Base-by-base conservation (phyloP, 2,113 vertebrate species). In the Aspidoscelis tigris region DNA sequence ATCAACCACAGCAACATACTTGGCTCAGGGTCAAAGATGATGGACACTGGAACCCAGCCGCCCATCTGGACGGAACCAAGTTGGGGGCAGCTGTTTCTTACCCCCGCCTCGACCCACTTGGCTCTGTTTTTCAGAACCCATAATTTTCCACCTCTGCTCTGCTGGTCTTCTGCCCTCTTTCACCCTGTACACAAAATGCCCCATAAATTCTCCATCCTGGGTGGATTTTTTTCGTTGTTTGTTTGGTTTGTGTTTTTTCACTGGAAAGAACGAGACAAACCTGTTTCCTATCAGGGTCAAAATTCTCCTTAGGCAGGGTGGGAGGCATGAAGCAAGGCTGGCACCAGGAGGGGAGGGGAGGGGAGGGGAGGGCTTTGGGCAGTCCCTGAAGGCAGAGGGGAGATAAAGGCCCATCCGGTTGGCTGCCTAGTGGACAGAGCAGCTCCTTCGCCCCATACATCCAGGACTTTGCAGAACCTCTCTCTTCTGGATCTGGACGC, bases 211-310 rank as follows among this genome's bases (percentile, higher is more conserved):
- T 33, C 41, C 55, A 55, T 20, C 53, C 50, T 47, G 43, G 33
- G 33, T 33, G 33, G 33, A 33, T 33, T 33, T 33, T 33, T 33
- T 33, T n/a, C 33, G 44, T 55, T 39, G 50, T 77, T 53, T 44
- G 47, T 79, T 33, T 53, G 24, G 14, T 14, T 47, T 21, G 10
- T 66, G 33, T 43, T 7, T 53, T 41, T 11, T 16, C 44, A 50
- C 11, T 5, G 12, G 11, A 5, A 74, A 79, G 74, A 83, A 83
- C 87, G 55, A 55, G 87, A 83, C 24, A n/a, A 82, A 91, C 92
- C 85, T 87, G 93, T 84, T 90, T 22, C 22, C 50, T 78, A 69
- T 79, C 80, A 24, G 76, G 70, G 78, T 68, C 82, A 68, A 47
- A 69, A 71, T 80, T 71, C 76, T 76, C 64, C 76, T 41, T 33